Evolutionary conservation across 2,888 invertebrate species (phyloP), one percentile per base, ranked within the genome.

Genomic region (Trachelus iudaicus): DNA sequence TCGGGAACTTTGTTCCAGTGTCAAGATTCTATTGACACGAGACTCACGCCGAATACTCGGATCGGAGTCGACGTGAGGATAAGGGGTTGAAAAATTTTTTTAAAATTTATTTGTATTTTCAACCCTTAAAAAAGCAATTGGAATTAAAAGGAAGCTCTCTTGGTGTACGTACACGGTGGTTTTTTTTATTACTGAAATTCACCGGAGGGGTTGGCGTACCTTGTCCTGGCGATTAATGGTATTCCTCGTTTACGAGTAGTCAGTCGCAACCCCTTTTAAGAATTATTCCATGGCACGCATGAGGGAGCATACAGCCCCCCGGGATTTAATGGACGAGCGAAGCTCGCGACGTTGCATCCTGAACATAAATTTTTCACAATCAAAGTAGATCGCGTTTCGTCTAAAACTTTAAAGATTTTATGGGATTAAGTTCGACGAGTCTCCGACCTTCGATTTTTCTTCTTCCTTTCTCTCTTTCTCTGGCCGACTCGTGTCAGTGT

Each of bases 361-460:
- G 85, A 69, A 84, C 85, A 87, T 88, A 89, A 86, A 88, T 87
- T 84, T 84, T 81, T 80, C 35, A 40, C 82, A 84, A 87, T 88
- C 84, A 87, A 82, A 86, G 84, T 83, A 83, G 84, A 84, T 83
- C 82, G 84, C 83, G 79, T 78, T 77, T 76, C 79, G 82, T 78
- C 80, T 35, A 35, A 79, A 87, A 88, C 84, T 87, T 88, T 86
- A 87, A 85, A 84, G 83, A 87, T 88, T 89, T 89, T 86, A 85
- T 85, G 85, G 81, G 87, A 89, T 89, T 87, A 89, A 89, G 82
- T 86, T 88, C 80, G 80, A 75, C 68, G 76, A 77, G 73, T 80
- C 76, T 34, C 34, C 73, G 34, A 69, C 40, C 77, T 73, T 82
- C 80, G 78, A 37, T 74, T 75, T 76, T 34, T 69, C 69, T 13